Evolutionary conservation across 2,113 vertebrate genomes (phyloP), one percentile per base, ranked within the genome.

Genomic region (Cavia porcellus): DNA sequence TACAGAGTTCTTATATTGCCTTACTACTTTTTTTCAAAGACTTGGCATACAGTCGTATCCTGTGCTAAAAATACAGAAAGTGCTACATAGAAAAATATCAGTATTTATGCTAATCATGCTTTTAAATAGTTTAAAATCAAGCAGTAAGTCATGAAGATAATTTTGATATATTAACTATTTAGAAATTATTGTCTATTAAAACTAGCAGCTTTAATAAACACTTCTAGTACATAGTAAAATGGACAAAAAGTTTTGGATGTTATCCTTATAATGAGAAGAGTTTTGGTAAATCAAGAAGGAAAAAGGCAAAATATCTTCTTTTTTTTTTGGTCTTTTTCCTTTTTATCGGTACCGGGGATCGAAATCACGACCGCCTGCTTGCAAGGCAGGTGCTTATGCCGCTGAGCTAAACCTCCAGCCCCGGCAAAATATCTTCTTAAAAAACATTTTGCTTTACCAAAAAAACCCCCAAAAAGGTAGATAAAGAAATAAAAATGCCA

Each of bases 381-480:
- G 38, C 38, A 38, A 38, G 2, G 38, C 38, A 38, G 38, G 38
- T 38, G 38, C 38, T 38, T 38, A 38, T 38, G 38, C 38, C 38
- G 38, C 38, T 38, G 38, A 38, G 38, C 38, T 38, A 38, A 38
- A 38, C 38, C 38, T 38, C 38, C 38, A 38, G 38, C 38, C 38
- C 38, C 38, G 38, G 38, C 38, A 38, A 38, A 38, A 38, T n/a
- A n/a, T n/a, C n/a, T n/a, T 61, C 50, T 87, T 74, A 22, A 75
- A 75, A 75, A 75, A 25, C 24, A 47, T 47, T 47, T 77, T 92
- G 7, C 47, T 4, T 47, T 15, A 52, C 28, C 6, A 62, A 55
- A 62, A 61, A 62, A 61, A n/a, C n/a, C n/a, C n/a, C n/a, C n/a
- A 89, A 64, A 86, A 90, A 86, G 79, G 59, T 89, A 74, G 38